A percentile compares a stretch with the other conserved stretches of the same genome.
Conservation (phyloP, 2,113 vertebrate species). For the Muntiacus muntjak region DNA sequence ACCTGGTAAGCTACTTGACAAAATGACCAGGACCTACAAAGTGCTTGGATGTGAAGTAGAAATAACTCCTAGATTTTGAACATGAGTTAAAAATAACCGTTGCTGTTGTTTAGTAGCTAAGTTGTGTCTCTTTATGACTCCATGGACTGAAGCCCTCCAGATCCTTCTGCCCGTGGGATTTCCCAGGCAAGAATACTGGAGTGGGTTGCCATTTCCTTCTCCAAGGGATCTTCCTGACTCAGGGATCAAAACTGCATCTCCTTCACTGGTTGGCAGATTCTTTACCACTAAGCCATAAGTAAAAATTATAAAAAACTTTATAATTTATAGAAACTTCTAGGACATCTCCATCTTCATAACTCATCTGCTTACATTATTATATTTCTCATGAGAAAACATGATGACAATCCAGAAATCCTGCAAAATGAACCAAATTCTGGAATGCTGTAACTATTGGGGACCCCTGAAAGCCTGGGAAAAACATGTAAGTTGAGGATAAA, state of each 20-base stretch:
- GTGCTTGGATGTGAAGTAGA: not conserved
- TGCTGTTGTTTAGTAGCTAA: not conserved
- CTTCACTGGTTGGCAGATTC: not conserved
- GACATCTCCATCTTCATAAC: slow-evolving; percentile 26
- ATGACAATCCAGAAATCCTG: not conserved
- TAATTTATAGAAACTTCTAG: slow-evolving; percentile 1
- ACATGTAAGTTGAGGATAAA: not conserved
- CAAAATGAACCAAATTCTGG: not conserved
- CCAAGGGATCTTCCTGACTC: not conserved
- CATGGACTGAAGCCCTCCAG: not conserved
- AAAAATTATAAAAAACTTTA: slow-evolving; percentile 13
- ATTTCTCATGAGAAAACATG: slow-evolving; percentile 18
- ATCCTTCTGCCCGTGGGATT: not conserved
- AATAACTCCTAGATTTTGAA: not conserved
- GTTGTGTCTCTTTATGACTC: not conserved
- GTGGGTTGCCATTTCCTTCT: not conserved
- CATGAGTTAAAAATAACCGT: not conserved
- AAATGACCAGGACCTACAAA: not conserved
- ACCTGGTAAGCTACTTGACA: not conserved
- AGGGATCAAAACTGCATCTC: not conserved
- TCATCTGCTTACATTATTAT: slow-evolving; percentile 15
- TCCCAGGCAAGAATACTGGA: not conserved
- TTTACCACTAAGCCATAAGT: not conserved
- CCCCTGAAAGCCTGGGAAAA: not conserved
- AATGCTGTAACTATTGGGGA: not conserved